These are phyloP conservation scores for Apis cerana DNA, from an alignment of 1,140 invertebrate species.

Conservation along the genomic window DNA sequence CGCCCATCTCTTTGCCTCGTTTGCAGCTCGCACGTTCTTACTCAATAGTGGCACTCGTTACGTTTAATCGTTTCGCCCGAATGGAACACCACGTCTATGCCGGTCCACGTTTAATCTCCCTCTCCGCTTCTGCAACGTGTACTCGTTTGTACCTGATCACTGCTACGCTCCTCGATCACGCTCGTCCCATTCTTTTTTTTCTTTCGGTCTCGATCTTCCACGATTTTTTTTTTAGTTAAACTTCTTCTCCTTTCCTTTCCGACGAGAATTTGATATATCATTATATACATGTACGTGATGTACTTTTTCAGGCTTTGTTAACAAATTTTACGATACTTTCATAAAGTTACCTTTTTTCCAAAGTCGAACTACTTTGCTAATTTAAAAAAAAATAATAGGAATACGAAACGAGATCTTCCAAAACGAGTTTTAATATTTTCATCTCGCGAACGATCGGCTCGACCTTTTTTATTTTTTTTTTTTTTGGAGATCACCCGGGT, in stretches of 20 bases:
- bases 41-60: slow-evolving; percentile 57
- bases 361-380: no score
- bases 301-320: no score
- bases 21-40: slow-evolving; percentile 52
- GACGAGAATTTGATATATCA: no score
- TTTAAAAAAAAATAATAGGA: no score
- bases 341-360: no score
- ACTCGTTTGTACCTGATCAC: neutral
- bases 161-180: neutral
- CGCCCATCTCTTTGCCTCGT: slow-evolving; percentile 51
- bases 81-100: slow-evolving; percentile 31
- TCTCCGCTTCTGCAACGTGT: neutral
- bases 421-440: no score
- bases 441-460: no score
- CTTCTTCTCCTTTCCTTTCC: neutral
- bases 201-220: neutral
- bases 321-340: no score
- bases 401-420: no score
- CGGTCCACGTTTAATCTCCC: slow-evolving; percentile 9
- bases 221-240: neutral
- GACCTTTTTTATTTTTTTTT: no score
- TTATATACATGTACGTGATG: no score
- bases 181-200: neutral
- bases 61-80: slow-evolving; percentile 57
- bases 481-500: no score